Base-by-base conservation (phyloP, 2,113 vertebrate genomes). In the Phoenicopterus ruber region DNA sequence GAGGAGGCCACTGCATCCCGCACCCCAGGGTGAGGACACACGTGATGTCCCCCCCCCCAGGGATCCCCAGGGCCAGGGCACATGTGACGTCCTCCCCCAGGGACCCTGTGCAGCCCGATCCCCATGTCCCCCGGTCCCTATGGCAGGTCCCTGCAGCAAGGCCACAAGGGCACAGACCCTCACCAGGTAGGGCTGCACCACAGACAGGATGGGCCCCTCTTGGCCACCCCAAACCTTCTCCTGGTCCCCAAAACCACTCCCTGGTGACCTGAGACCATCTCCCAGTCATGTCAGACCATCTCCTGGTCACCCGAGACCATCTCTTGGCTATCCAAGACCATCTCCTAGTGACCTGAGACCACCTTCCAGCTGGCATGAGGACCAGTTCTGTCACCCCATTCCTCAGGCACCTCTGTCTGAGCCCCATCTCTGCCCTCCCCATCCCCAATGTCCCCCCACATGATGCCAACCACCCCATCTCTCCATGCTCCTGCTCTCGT, bases 371-470 rank as follows among this genome's bases (percentile, higher is more conserved):
- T 5, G 18, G 18, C 58, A 46, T 0, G 0, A 81, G 25, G 55
- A 83, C 24, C 24, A 65, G 19, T 18, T 69, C 32, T 47, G 46
- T 84, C 81, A 71, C 36, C 10, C 29, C 20, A 11, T 22, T 83
- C 32, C 19, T 69, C 44, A 58, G 24, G 62, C 38, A 12, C 13
- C 26, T 24, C 2, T 50, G 38, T 47, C 65, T 44, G 46, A 61
- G 46, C 28, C 58, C 44, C 44, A 44, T 20, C 50, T 12, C 40
- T 72, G 32, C 17, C 49, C 34, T 77, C 32, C 44, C 46, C 20
- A 61, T 7, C 20, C 46, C 21, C 8, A 7, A 0, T 3, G 2
- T 55, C 16, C 19, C 18, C 29, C 3, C 5, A 17, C 1, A 0
- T 42, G 17, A 34, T 46, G n/a, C 72, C 72, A 76, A 2, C 49